Percentiles rank a stretch among this genome's conserved stretches.
These are phyloP conservation scores for Hecatera dysodea DNA, from an alignment of 2,888 invertebrate genomes.

Conservation along the genomic window DNA sequence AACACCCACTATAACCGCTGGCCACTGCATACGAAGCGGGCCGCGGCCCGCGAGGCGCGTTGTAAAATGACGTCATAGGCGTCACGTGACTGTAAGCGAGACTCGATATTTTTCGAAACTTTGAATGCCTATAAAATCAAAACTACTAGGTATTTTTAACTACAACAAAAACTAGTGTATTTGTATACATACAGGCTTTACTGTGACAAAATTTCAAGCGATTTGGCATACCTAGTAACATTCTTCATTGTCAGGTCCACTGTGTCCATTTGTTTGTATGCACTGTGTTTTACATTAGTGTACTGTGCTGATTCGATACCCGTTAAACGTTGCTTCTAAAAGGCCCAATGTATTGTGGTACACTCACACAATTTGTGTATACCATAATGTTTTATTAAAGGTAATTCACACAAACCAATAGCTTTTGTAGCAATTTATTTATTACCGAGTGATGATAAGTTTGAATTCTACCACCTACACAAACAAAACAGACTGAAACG, in stretches of 20 bases:
- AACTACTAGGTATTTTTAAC: too few relatives aligned
- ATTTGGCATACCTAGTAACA: too few relatives aligned
- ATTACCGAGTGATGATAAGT: conserved; percentile 23
- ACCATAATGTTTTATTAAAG: conserved; percentile 16
- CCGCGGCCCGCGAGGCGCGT: too few relatives aligned
- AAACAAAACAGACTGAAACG: conserved; percentile 35
- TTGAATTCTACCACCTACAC: conserved; percentile 36
- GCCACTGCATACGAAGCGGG: too few relatives aligned
- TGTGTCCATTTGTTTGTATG: conserved; percentile 3
- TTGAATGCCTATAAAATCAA: too few relatives aligned
- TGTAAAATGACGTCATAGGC: too few relatives aligned
- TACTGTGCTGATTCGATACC: neutral
- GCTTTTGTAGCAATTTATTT: conserved; percentile 26
- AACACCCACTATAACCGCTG: too few relatives aligned
- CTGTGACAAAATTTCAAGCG: too few relatives aligned
- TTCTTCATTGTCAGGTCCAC: conserved; percentile 1
- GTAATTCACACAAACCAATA: conserved; percentile 7
- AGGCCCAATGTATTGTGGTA: neutral
- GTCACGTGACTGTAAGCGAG: too few relatives aligned
- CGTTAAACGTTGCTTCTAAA: neutral
- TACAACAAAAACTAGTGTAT: too few relatives aligned
- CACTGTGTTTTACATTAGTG: neutral
- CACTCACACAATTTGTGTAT: neutral
- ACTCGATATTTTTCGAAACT: too few relatives aligned
- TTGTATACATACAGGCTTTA: too few relatives aligned